phyloP scores from a whole-genome alignment of 30 jellyfish, hydroid and myxozoan genomes.

The Turritopsis rubra region DNA sequence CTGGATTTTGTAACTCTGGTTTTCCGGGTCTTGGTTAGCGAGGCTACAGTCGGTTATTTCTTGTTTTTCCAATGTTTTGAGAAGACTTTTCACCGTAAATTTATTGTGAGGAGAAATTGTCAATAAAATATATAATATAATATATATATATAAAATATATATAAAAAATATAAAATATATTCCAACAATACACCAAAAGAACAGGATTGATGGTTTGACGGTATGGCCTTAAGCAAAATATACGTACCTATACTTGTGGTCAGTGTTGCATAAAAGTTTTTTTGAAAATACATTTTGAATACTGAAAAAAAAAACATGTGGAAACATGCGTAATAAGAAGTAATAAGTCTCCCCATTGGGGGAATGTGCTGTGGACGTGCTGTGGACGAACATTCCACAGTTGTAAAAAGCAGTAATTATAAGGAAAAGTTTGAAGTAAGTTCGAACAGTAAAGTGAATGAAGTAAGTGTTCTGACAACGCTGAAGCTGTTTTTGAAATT shows the following conservation, averaged over 20 bases:
- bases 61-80: too few species aligned
- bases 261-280: conserved; percentile 83
- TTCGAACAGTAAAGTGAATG: background rate
- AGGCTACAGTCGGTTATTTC: too few species aligned
- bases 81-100: too few species aligned
- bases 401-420: background rate
- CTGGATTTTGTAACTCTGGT: too few species aligned
- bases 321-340: background rate
- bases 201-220: background rate
- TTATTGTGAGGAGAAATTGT: too few species aligned
- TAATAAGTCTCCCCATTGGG: too few species aligned
- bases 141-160: too few species aligned
- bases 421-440: background rate
- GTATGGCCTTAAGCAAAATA: background rate
- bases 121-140: too few species aligned
- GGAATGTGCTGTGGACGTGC: too few species aligned
- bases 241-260: conserved; percentile 69
- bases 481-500: too few species aligned
- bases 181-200: background rate
- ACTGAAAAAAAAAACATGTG: conserved; percentile 28
- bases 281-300: conserved; percentile 92
- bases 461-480: background rate
- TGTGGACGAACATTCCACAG: background rate
- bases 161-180: too few species aligned
- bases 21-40: too few species aligned